Percentiles rank a stretch among this genome's conserved stretches.
phyloP scores from a whole-genome alignment of 2,888 invertebrate genomes.

The Rhingia campestris region DNA sequence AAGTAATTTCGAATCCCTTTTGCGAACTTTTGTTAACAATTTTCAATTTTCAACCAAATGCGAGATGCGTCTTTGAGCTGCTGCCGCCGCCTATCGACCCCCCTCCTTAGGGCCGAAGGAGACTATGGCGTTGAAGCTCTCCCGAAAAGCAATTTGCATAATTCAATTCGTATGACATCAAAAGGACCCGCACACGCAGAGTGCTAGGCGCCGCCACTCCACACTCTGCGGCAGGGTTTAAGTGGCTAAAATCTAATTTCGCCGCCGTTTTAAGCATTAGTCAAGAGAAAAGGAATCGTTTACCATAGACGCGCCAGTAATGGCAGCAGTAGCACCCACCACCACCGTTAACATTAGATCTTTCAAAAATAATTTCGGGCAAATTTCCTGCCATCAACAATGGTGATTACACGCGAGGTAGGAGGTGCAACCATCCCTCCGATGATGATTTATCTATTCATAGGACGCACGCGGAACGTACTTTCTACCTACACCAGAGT shows the following conservation, averaged over 20 bases:
- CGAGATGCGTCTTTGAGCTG: constrained; percentile 44
- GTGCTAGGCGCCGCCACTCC: constrained; percentile 38
- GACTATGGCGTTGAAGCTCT: constrained; percentile 29
- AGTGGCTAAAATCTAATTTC: constrained; percentile 74
- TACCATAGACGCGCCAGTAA: constrained; percentile 44
- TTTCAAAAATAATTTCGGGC: constrained; percentile 67
- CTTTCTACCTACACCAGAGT: not conserved
- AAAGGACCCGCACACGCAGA: constrained; percentile 69
- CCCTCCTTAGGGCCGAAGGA: constrained; percentile 4
- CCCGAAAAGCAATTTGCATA: constrained; percentile 73
- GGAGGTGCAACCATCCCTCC: not conserved
- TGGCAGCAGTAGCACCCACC: constrained; percentile 20
- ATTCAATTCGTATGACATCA: constrained; percentile 74
- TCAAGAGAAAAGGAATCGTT: constrained; percentile 40
- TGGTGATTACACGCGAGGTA: constrained; percentile 51
- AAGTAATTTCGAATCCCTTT: constrained; percentile 72
- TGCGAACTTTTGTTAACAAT: constrained; percentile 62
- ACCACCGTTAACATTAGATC: constrained; percentile 45
- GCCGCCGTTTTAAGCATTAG: constrained; percentile 70
- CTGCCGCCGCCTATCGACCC: not conserved
- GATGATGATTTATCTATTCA: constrained; percentile 69
- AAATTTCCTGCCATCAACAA: constrained; percentile 72
- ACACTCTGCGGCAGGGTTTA: constrained; percentile 69
- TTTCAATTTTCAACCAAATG: constrained; percentile 66
- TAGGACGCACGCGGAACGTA: not conserved